Conservation (phyloP, 1,140 invertebrate genomes). For the Leptinotarsa defecta region DNA sequence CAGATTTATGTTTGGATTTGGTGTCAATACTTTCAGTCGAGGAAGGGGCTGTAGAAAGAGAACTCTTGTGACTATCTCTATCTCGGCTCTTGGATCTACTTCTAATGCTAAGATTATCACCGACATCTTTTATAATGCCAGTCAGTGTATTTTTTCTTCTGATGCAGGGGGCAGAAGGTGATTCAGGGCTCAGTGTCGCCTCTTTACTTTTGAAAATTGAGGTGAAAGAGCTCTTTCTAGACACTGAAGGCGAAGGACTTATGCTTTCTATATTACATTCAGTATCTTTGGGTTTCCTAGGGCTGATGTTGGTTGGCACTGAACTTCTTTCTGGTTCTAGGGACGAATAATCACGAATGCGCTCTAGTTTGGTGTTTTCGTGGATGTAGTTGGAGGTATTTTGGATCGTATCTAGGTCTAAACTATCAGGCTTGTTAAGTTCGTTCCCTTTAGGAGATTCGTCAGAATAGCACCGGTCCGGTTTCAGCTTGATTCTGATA, state of each 20-base stretch:
- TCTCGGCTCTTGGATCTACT: constrained; percentile 71
- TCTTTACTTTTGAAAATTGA: constrained; percentile 73
- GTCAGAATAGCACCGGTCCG: constrained; percentile 67
- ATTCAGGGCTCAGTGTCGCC: constrained; percentile 68
- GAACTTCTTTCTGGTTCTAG: constrained; percentile 32
- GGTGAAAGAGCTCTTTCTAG: constrained; percentile 78
- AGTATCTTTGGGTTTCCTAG: constrained; percentile 54
- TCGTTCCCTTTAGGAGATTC: constrained; percentile 21
- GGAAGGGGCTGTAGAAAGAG: constrained; percentile 43
- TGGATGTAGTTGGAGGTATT: constrained; percentile 32
- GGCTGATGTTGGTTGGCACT: constrained; percentile 49
- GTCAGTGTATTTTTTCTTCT: constrained; percentile 46
- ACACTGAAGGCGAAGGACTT: constrained; percentile 66
- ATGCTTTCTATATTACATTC: constrained; percentile 57
- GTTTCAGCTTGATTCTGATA: constrained; percentile 69
- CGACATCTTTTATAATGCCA: constrained; percentile 52
- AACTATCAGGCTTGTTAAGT: constrained; percentile 40
- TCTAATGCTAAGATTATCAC: constrained; percentile 52
- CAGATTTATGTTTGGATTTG: constrained; percentile 63
- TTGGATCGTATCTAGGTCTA: constrained; percentile 36
- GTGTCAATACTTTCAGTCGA: constrained; percentile 53
- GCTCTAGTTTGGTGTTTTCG: not conserved
- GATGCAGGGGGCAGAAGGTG: constrained; percentile 58
- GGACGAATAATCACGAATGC: constrained; percentile 45
- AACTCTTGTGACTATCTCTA: constrained; percentile 44